Evolutionary conservation across 2,113 vertebrate genomes (phyloP).

Genomic region (Callaeas wilsoni): DNA sequence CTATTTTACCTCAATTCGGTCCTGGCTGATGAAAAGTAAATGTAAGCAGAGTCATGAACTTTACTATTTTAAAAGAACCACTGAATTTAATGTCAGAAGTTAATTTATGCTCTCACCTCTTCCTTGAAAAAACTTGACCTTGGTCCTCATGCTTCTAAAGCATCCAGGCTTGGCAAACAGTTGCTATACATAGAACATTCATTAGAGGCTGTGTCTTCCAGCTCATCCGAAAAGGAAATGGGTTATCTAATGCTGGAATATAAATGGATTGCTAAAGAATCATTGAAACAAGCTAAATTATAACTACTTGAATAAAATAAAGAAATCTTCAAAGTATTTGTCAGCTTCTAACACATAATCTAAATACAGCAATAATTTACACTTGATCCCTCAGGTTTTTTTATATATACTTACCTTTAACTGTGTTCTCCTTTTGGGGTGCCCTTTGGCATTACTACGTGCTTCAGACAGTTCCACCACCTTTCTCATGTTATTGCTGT

Average conservation of each 20-base stretch:
- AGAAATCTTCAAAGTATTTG: background rate
- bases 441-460: background rate
- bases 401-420: background rate
- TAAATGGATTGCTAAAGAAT: background rate
- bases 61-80: slow-evolving; percentile 56
- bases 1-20: slow-evolving; percentile 64
- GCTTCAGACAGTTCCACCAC: background rate
- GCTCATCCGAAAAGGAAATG: slow-evolving; percentile 38
- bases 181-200: slow-evolving; percentile 26
- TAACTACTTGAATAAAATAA: background rate
- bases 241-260: background rate
- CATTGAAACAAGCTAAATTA: slow-evolving; percentile 20
- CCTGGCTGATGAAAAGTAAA: slow-evolving; percentile 74
- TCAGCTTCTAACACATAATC: background rate
- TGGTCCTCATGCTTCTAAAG: background rate
- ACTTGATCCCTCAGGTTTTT: background rate
- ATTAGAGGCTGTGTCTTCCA: slow-evolving; percentile 42
- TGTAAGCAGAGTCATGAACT: slow-evolving; percentile 57
- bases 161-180: slow-evolving; percentile 35
- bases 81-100: slow-evolving; percentile 36
- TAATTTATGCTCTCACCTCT: slow-evolving; percentile 55
- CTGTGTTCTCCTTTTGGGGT: background rate
- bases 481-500: background rate
- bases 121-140: slow-evolving; percentile 49
- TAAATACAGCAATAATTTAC: background rate